Base-by-base conservation (phyloP, 2,888 invertebrate genomes). In the Bombylius discolor region DNA sequence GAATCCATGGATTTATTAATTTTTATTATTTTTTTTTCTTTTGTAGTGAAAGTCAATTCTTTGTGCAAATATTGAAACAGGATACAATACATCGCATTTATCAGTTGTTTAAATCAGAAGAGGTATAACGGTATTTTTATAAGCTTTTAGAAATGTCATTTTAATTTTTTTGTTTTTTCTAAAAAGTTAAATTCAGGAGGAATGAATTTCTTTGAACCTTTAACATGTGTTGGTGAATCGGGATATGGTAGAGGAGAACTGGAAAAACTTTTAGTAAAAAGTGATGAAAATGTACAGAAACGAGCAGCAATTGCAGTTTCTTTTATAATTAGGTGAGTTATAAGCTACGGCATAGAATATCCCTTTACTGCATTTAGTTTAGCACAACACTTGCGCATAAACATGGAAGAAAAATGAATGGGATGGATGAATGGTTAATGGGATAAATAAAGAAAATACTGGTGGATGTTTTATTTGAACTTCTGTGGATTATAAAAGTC, bases 201-300 rank as follows among this genome's bases (percentile, higher is more conserved):
- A 6, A 65, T 65, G 55, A 66, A 64, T 6, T 69, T 74, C 45
- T 55, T 74, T 13, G 69, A 71, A 49, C 70, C 67, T 0, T 63
- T 74, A 3, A 69, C 68, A n/a, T 67, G 66, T 51, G 73, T 75
- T 0, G 74, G 70, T 1, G 72, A 74, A 62, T 70, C 71, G 0
- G 71, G 73, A 52, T 74, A 75, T 53, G 74, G 74, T 51, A 69
- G 70, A 57, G 74, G 72, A 13, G 72, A 75, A 62, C 62, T 74
- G 7, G 66, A 67, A 3, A 67, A 71, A 44, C 60, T 72, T 5
- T 56, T 74, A 47, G 51, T 60, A 7, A 70, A 69, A 47, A 64
- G 65, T 55, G 72, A 72, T 12, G 67, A 69, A 56, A 47, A 59
- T 23, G 57, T 61, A 4, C 72, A 74, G 39, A 70, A 70, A 56